phyloP scores from a whole-genome alignment of 2,797 vertebrate genomes.

The Pseudochirops cupreus region DNA sequence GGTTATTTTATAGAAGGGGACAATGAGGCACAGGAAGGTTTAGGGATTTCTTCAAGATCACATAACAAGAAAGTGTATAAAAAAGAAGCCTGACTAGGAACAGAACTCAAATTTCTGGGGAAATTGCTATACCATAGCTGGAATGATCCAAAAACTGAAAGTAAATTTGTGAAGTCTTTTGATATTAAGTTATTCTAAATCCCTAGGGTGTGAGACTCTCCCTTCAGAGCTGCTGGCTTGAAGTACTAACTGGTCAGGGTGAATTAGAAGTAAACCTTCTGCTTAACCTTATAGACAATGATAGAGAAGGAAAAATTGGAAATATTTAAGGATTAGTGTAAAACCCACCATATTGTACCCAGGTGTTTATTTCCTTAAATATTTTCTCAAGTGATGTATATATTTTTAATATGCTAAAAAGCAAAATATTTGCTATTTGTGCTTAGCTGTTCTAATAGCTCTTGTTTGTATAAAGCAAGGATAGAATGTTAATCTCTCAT shows the following conservation, averaged over 20 bases:
- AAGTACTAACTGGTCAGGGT: neutral
- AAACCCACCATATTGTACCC: neutral
- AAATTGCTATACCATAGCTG: neutral
- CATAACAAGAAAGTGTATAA: no score
- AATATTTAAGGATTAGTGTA: constrained; percentile 1
- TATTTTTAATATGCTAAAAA: neutral
- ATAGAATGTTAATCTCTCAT: neutral
- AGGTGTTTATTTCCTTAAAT: neutral
- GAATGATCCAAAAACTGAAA: neutral
- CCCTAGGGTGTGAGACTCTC: neutral
- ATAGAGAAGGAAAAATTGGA: constrained; percentile 32
- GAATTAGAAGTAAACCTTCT: neutral
- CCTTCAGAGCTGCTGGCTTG: neutral
- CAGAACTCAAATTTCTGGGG: no score
- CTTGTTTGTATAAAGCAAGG: neutral
- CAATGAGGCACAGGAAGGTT: neutral
- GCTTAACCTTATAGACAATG: neutral
- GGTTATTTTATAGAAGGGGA: neutral
- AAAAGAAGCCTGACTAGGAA: no score
- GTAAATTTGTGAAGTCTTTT: neutral
- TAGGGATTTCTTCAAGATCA: neutral
- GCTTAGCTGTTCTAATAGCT: neutral
- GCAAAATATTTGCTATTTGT: neutral
- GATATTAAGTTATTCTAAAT: neutral
- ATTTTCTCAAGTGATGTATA: neutral